Evolutionary conservation across 1,140 invertebrate genomes (phyloP).

Genomic region (Drosophila kohkoa): DNA sequence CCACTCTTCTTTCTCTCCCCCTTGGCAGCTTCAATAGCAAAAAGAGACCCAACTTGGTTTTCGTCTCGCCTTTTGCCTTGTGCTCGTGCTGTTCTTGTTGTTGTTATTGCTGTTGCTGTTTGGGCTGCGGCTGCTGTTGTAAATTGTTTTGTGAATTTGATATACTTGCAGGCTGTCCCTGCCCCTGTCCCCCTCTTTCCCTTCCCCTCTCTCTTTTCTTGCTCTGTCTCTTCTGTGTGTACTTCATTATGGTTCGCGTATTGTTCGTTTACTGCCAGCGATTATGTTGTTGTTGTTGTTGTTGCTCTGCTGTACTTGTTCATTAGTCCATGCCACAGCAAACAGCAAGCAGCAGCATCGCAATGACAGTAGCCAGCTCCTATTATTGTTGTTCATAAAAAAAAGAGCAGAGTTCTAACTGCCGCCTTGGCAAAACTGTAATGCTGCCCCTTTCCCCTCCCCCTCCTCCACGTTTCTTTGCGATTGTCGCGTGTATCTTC

Average conservation of each 20-base stretch:
- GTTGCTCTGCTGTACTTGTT: slow-evolving; percentile 69
- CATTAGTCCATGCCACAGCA: slow-evolving; percentile 63
- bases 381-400: slow-evolving; percentile 35
- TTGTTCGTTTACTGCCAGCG: slow-evolving; percentile 35
- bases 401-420: slow-evolving; percentile 56
- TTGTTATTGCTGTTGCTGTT: too few species aligned
- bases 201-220: not conserved
- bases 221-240: slow-evolving; percentile 32
- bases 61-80: slow-evolving; percentile 30
- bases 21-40: not conserved
- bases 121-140: slow-evolving; percentile 52
- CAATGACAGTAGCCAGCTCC: slow-evolving; percentile 55
- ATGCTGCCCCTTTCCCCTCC: not conserved
- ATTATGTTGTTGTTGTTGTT: slow-evolving; percentile 55
- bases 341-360: slow-evolving; percentile 23
- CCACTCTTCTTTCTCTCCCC: not conserved
- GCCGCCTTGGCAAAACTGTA: slow-evolving; percentile 27
- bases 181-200: not conserved
- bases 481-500: slow-evolving; percentile 34
- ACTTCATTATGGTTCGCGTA: slow-evolving; percentile 66
- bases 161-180: slow-evolving; percentile 71
- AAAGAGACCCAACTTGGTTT: not conserved
- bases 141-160: slow-evolving; percentile 84
- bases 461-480: slow-evolving; percentile 9
- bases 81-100: not conserved